phyloP scores from a whole-genome alignment of 2,888 invertebrate genomes.

The Hyles lineata region DNA sequence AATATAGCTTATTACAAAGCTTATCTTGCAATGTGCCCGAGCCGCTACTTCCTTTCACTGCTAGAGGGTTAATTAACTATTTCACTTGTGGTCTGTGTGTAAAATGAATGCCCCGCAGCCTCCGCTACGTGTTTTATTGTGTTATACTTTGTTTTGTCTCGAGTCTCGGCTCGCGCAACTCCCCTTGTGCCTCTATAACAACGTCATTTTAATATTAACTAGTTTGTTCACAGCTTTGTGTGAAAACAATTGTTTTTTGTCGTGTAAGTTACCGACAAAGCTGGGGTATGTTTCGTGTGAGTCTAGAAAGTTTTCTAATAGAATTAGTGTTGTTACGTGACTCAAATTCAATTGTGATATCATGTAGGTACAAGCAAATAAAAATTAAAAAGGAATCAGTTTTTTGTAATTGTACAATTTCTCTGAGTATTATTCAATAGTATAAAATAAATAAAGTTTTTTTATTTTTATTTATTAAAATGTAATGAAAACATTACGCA shows the following conservation, averaged over 20 bases:
- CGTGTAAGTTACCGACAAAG: not conserved
- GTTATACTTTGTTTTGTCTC: slow-evolving; percentile 17
- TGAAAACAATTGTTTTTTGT: not conserved
- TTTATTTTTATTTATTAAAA: no score
- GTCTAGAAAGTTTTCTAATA: not conserved
- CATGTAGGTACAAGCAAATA: no score
- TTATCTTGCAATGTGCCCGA: slow-evolving; percentile 2
- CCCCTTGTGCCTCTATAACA: slow-evolving; percentile 8
- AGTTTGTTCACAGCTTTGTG: slow-evolving; percentile 13
- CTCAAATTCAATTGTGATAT: no score
- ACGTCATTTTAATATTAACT: slow-evolving; percentile 21
- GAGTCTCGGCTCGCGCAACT: not conserved
- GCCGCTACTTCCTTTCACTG: slow-evolving; percentile 32
- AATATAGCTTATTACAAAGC: not conserved
- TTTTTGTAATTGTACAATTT: no score
- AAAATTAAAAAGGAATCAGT: no score
- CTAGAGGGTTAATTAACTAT: slow-evolving; percentile 42
- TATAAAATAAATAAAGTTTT: no score
- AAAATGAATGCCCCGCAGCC: slow-evolving; percentile 20
- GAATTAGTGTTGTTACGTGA: not conserved
- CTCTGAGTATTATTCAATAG: no score
- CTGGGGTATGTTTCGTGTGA: not conserved
- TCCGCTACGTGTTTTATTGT: slow-evolving; percentile 17
- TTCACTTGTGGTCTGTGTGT: slow-evolving; percentile 33
- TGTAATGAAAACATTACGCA: no score